Percentiles rank a stretch among this genome's conserved stretches.
Conservation (phyloP, 1,140 invertebrate species). For the Contarinia nasturtii region DNA sequence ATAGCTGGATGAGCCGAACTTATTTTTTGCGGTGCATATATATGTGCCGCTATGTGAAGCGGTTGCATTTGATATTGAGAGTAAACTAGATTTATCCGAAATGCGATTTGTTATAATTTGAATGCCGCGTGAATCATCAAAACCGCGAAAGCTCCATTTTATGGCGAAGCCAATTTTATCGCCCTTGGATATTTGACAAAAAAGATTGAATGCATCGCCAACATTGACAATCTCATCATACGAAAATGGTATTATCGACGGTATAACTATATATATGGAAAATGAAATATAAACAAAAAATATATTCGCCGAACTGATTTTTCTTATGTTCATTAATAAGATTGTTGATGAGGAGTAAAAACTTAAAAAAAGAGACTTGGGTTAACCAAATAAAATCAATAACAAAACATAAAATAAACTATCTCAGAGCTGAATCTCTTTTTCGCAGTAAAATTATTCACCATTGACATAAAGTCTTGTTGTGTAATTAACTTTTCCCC, state of each 20-base stretch:
- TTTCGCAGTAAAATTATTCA: slow-evolving; percentile 13
- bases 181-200: slow-evolving; percentile 44
- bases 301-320: not conserved
- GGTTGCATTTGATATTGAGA: slow-evolving; percentile 44
- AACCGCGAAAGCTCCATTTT: slow-evolving; percentile 26
- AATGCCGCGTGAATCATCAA: slow-evolving; percentile 13
- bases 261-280: slow-evolving; percentile 24
- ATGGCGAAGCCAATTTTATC: slow-evolving; percentile 48
- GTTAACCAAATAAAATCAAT: not conserved
- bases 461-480: slow-evolving; percentile 36
- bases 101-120: slow-evolving; percentile 20
- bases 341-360: not conserved
- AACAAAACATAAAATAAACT: too few species aligned
- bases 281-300: slow-evolving; percentile 9
- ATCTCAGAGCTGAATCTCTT: too few species aligned
- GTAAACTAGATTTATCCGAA: slow-evolving; percentile 32
- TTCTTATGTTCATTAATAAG: slow-evolving; percentile 16
- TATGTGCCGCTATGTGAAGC: slow-evolving; percentile 44
- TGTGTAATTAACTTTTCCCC: slow-evolving; percentile 31
- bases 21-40: slow-evolving; percentile 43
- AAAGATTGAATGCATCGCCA: slow-evolving; percentile 41
- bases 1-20: slow-evolving; percentile 37
- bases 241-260: slow-evolving; percentile 40
- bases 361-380: slow-evolving; percentile 19
- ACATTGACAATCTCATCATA: slow-evolving; percentile 39